Percentiles rank a stretch among this genome's conserved stretches.
Conservation (phyloP, 2,113 vertebrate genomes). For the Laticauda laticaudata region DNA sequence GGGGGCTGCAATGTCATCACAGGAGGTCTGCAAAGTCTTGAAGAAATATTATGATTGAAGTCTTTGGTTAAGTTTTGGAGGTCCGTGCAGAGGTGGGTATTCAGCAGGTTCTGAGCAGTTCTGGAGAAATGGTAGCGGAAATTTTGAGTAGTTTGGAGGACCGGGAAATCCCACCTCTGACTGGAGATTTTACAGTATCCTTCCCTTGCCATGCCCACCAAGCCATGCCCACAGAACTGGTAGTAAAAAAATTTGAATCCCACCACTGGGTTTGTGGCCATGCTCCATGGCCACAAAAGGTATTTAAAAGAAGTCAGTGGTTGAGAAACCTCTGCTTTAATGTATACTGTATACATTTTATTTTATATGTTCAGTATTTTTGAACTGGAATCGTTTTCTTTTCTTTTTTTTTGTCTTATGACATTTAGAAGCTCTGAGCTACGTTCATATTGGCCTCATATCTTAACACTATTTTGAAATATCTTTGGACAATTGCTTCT, state of each 20-base stretch:
- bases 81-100: background rate
- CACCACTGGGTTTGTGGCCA: background rate
- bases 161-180: too few species aligned
- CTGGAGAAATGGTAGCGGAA: too few species aligned
- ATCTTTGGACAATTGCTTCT: background rate
- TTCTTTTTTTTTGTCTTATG: background rate
- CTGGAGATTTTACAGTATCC: too few species aligned
- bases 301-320: background rate
- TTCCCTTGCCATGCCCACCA: too few species aligned
- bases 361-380: background rate
- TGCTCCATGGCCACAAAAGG: background rate
- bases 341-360: background rate
- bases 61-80: background rate
- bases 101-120: too few species aligned
- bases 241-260: too few species aligned
- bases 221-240: too few species aligned
- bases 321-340: background rate
- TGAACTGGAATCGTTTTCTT: too few species aligned
- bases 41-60: background rate
- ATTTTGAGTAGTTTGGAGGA: too few species aligned
- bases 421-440: background rate
- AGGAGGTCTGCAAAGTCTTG: background rate
- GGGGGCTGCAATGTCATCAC: background rate
- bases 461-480: background rate
- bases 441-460: background rate